Percentiles rank a stretch among this genome's conserved stretches.
Conservation (phyloP, 2,888 invertebrate genomes). For the Oeneis ivallda region DNA sequence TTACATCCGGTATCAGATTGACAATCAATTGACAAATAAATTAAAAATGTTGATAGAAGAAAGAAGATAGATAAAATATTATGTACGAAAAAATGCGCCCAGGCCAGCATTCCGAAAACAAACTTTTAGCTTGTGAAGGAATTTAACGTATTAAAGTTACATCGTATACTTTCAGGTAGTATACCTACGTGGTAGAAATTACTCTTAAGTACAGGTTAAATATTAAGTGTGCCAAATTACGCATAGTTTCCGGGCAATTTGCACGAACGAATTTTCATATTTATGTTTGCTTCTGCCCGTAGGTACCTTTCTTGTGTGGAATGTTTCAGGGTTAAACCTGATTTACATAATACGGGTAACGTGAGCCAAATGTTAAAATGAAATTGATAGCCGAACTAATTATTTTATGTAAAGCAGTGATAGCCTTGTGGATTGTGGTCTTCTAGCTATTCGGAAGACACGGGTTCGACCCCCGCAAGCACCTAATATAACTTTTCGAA, state of each 20-base stretch:
- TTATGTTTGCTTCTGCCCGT: not conserved
- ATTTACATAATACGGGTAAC: slow-evolving; percentile 3
- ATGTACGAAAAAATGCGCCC: not conserved
- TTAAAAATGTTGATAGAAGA: not conserved
- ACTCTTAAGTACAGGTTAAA: slow-evolving; percentile 7
- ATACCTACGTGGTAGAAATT: slow-evolving; percentile 3
- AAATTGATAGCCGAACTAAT: too few species aligned
- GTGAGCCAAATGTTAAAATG: not conserved
- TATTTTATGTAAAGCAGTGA: too few species aligned
- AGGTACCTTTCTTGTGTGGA: slow-evolving; percentile 12
- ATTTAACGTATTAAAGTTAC: slow-evolving; percentile 12
- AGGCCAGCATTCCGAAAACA: too few species aligned
- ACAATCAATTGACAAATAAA: too few species aligned
- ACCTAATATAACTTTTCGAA: too few species aligned
- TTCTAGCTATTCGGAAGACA: too few species aligned
- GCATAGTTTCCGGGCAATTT: slow-evolving; percentile 15
- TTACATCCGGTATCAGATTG: too few species aligned
- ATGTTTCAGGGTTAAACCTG: not conserved
- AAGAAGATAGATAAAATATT: not conserved
- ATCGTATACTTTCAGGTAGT: not conserved
- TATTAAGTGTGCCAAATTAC: slow-evolving; percentile 21
- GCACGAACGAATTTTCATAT: slow-evolving; percentile 21
- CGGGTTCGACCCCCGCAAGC: too few species aligned
- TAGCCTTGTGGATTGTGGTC: too few species aligned
- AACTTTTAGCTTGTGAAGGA: not conserved